Conservation (phyloP, 1,140 invertebrate genomes). For the Brachionus koreanus region DNA sequence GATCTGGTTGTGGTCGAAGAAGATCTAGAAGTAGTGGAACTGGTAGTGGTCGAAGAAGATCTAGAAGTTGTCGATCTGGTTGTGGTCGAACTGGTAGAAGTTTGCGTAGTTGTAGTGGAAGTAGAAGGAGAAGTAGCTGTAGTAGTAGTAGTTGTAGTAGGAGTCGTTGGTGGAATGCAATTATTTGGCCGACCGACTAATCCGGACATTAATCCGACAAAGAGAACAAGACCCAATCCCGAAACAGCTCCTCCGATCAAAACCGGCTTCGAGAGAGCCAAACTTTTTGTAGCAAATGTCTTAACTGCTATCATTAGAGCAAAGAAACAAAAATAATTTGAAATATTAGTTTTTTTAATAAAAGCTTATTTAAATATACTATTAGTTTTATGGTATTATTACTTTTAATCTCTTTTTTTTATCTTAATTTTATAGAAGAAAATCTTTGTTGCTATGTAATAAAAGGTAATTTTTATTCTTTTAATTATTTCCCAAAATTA, state of each 20-base stretch:
- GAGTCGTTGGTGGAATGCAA: neutral
- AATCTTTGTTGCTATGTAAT: neutral
- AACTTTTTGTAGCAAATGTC: neutral
- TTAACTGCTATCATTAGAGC: neutral
- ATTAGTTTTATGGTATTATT: neutral
- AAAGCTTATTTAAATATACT: neutral
- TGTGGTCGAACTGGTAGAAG: neutral
- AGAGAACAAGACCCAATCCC: neutral
- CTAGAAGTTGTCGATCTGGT: neutral
- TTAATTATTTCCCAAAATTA: neutral
- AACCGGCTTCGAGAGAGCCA: neutral
- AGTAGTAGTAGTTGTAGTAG: neutral
- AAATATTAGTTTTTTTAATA: neutral
- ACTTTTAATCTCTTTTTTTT: neutral
- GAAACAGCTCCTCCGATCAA: neutral
- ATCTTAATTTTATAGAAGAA: neutral
- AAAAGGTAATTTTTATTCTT: neutral
- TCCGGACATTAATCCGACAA: conserved; percentile 18
- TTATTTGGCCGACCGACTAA: conserved; percentile 28
- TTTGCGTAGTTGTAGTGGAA: neutral
- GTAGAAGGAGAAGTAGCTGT: neutral
- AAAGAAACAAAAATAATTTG: neutral
- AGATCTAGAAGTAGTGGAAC: neutral
- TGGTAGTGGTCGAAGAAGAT: neutral
- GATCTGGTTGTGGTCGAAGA: neutral